Base-by-base conservation (phyloP, 2,113 vertebrate species). In the Noturus placidus region DNA sequence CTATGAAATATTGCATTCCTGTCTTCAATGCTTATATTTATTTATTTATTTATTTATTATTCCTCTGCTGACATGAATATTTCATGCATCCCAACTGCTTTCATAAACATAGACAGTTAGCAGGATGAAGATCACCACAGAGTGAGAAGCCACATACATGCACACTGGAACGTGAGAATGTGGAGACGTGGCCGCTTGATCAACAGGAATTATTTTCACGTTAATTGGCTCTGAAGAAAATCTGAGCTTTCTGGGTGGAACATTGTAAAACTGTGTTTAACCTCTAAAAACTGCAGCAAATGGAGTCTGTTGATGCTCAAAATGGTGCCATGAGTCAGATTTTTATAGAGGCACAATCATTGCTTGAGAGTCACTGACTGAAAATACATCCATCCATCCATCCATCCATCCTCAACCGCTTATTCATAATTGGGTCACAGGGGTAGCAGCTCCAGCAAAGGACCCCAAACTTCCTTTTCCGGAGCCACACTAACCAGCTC, bases 61-160 rank as follows among this genome's bases (percentile, higher is more conserved):
- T 87, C 83, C 80, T 86, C 61, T 84, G 70, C 80, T 72, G 89
- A 70, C 87, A 94, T 95, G 88, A 95, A 96, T 96, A 95, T 96
- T 95, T 95, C 57, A 96, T 94, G 59, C 83, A 54, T 86, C 84
- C 91, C 91, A 92, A 94, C 93, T 94, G 93, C 92, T 90, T 92
- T 89, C 61, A 93, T 94, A 94, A 94, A 94, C 91, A 93, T 89
- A 91, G 89, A 90, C 92, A 89, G 92, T 93, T 92, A 91, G 91
- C 84, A 87, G 88, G 90, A 91, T 56, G 88, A 87, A 86, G 90
- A 92, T 90, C 70, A 82, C 57, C 90, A 91, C 77, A 87, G 78
- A 87, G 83, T 10, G 4, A 57, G 38, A 35, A 56, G 17, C 50
- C 86, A 89, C 80, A 63, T 89, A 91, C 59, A 79, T 83, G 85